Base-by-base conservation (phyloP, 2,113 vertebrate species). In the Nipponia nippon region DNA sequence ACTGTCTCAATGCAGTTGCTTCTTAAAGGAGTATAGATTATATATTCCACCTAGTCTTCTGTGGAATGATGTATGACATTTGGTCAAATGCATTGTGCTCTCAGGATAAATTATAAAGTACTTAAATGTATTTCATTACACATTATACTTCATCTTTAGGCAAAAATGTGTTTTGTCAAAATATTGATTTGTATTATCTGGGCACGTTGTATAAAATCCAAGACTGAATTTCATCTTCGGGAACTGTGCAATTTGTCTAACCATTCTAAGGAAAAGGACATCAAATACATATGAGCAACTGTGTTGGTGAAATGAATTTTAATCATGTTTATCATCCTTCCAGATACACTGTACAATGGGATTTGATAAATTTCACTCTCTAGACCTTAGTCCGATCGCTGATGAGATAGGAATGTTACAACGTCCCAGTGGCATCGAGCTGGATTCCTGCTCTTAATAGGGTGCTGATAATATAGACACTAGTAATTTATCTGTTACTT, bases 361-460 rank as follows among this genome's bases (percentile, higher is more conserved):
- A 91, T 91, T 95, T 97, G 96, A 97, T 96, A 96, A 97, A 97
- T 97, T 97, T 93, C 90, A 93, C 94, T 97, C 95, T 59, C 81
- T 95, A 79, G 93, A 96, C 95, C 92, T 94, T 55, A 87, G 92
- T 91, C 86, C 92, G 97, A 96, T 97, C 11, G 4, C 55, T 92
- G 95, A 92, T 95, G 93, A 93, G 96, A 97, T 96, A 97, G 66
- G 95, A 91, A 92, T 84, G 83, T 95, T 96, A 96, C 95, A 95
- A 95, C 3, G 21, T 96, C 90, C 88, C 94, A 97, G 52, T 93
- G 97, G 92, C 97, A 97, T 90, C 15, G 11, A 96, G 93, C 80
- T 92, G 93, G 46, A 89, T 94, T 92, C 93, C 49, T 96, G 63
- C 69, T 94, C 65, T 95, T 97, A 96, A 97, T 97, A 93, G 93